A percentile compares a stretch with the other conserved stretches of the same genome.
phyloP scores from a whole-genome alignment of 1,140 invertebrate species.

The Ceratitis capitata region DNA sequence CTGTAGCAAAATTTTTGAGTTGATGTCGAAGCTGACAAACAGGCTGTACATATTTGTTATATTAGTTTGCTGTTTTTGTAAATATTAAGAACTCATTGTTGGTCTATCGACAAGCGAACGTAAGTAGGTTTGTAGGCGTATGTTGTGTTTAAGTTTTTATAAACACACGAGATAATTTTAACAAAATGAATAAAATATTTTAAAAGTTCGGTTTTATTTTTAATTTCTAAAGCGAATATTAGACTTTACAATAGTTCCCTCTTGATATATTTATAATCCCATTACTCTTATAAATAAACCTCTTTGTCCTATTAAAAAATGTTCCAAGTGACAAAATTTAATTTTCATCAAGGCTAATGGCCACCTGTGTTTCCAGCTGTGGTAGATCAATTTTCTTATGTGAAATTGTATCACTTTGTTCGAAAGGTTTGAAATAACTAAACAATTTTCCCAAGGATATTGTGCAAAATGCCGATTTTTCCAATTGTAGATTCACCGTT shows the following conservation, averaged over 20 bases:
- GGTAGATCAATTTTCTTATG: conserved; percentile 39
- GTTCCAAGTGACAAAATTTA: background rate
- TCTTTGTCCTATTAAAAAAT: background rate
- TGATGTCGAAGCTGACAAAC: background rate
- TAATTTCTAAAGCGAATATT: background rate
- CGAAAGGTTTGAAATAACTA: conserved; percentile 37
- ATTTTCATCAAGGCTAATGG: conserved; percentile 40
- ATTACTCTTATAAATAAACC: background rate
- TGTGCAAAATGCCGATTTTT: conserved; percentile 60
- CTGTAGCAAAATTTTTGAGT: conserved; percentile 69
- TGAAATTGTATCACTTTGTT: conserved; percentile 38
- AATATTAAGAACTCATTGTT: background rate
- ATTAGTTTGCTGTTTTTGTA: conserved; percentile 2
- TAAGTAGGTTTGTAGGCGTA: background rate
- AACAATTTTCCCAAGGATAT: conserved; percentile 53
- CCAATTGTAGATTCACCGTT: conserved; percentile 64
- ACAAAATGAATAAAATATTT: background rate
- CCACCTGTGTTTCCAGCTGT: conserved; percentile 12
- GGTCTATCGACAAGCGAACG: background rate
- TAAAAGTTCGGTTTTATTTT: background rate
- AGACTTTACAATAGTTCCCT: background rate
- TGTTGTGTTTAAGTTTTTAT: background rate
- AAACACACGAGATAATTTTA: background rate
- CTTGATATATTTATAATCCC: background rate
- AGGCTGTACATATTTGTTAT: conserved; percentile 9